These are phyloP conservation scores for Lepisosteus oculatus DNA, from an alignment of 2,113 vertebrate species.

Conservation along the genomic window DNA sequence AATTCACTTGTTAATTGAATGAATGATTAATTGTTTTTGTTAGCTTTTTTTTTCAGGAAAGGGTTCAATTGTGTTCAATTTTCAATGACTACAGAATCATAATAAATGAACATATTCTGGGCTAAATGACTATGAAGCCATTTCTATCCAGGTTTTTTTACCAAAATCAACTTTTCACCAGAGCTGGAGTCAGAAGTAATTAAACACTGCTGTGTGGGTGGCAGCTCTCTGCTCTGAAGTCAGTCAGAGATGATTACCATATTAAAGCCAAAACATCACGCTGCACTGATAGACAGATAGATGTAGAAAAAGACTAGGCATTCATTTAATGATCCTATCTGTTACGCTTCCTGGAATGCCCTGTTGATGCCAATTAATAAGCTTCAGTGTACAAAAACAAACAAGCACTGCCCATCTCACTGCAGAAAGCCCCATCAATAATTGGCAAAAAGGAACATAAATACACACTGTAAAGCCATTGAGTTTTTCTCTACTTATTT, in stretches of 20 bases:
- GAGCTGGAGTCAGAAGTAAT: constrained; percentile 80
- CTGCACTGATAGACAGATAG: constrained; percentile 58
- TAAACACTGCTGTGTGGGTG: constrained; percentile 79
- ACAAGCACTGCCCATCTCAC: constrained; percentile 1
- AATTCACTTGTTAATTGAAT: too few species aligned
- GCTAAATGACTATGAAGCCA: constrained; percentile 75
- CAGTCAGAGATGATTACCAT: constrained; percentile 80
- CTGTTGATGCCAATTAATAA: constrained; percentile 74
- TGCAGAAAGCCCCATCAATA: not conserved
- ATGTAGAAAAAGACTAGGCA: constrained; percentile 76
- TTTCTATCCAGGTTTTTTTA: constrained; percentile 69
- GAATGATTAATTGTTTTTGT: constrained; percentile 43
- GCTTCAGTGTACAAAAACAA: constrained; percentile 11
- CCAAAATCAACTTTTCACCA: constrained; percentile 72
- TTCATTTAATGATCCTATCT: constrained; percentile 80
- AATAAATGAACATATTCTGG: constrained; percentile 56
- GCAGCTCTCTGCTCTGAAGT: constrained; percentile 76
- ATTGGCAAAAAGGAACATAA: not conserved
- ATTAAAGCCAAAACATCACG: constrained; percentile 81
- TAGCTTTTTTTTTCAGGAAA: constrained; percentile 46
- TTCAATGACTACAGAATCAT: constrained; percentile 68
- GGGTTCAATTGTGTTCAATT: constrained; percentile 35
- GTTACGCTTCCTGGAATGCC: constrained; percentile 71
- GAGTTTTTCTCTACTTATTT: not conserved
- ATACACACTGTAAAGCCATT: not conserved